Percentiles rank a stretch among this genome's conserved stretches.
These are phyloP conservation scores for Diadegma fenestrale DNA, from an alignment of 2,888 invertebrate genomes.

Conservation along the genomic window DNA sequence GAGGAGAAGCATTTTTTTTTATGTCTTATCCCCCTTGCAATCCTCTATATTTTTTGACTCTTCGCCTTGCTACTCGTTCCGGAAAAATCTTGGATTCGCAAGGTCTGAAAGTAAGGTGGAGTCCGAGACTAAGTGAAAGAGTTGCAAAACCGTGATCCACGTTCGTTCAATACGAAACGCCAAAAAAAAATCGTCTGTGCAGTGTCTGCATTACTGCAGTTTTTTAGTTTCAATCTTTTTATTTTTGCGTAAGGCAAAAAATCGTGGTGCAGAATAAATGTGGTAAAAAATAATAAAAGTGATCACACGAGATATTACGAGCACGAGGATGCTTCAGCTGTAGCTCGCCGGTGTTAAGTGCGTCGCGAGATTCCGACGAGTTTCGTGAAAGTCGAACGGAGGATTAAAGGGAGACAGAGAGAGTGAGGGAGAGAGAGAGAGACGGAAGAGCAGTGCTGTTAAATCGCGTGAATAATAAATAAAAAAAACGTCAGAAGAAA, in stretches of 20 bases:
- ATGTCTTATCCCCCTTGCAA: constrained; percentile 13
- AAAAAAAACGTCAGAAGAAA: constrained; percentile 36
- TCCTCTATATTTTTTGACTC: constrained; percentile 13
- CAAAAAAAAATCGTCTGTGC: constrained; percentile 24
- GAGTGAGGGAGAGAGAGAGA: constrained; percentile 19
- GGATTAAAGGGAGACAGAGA: constrained; percentile 35
- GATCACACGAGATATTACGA: constrained; percentile 25
- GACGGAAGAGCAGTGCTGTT: constrained; percentile 23
- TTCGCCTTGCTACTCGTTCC: constrained; percentile 16
- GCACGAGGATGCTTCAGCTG: constrained; percentile 61
- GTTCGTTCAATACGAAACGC: constrained; percentile 15
- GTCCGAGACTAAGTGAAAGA: constrained; percentile 35
- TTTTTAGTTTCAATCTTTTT: constrained; percentile 17
- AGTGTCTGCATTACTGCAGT: constrained; percentile 27
- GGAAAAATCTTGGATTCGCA: constrained; percentile 31
- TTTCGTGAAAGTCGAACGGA: constrained; percentile 59
- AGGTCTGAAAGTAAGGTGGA: constrained; percentile 34
- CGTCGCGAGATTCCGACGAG: constrained; percentile 58
- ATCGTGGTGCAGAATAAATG: constrained; percentile 37
- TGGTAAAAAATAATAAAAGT: background rate
- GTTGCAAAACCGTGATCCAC: constrained; percentile 28
- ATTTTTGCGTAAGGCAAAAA: constrained; percentile 32
- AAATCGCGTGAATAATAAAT: constrained; percentile 35
- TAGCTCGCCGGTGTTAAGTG: constrained; percentile 62
- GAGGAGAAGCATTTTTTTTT: constrained; percentile 9